A percentile compares a stretch with the other conserved stretches of the same genome.
phyloP scores from a whole-genome alignment of 2,797 vertebrate genomes.

The Lithobates sylvaticus region DNA sequence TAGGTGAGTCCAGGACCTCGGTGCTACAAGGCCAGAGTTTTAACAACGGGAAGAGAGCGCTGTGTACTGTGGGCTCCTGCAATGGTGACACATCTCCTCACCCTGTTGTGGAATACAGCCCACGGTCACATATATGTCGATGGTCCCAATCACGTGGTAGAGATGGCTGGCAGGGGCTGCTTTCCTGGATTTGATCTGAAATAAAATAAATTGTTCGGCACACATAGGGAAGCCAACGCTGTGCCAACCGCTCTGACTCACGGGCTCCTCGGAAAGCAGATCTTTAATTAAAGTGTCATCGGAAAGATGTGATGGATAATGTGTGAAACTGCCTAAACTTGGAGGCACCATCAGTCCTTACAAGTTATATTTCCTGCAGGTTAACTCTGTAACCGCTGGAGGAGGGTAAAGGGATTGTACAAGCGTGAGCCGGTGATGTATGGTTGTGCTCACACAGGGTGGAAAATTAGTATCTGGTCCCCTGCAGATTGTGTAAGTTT shows the following conservation, averaged over 20 bases:
- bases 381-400: not conserved
- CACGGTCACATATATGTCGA: too few relatives aligned
- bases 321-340: not conserved
- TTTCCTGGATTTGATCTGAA: not conserved
- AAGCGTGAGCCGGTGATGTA: too few relatives aligned
- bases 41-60: not conserved
- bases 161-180: not conserved
- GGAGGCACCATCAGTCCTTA: not conserved
- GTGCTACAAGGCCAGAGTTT: too few relatives aligned
- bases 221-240: not conserved
- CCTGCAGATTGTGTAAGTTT: too few relatives aligned
- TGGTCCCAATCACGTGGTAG: not conserved
- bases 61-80: too few relatives aligned
- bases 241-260: not conserved
- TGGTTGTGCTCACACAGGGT: too few relatives aligned
- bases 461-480: too few relatives aligned
- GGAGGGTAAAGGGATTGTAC: not conserved
- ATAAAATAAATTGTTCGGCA: not conserved
- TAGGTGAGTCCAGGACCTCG: too few relatives aligned
- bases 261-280: not conserved
- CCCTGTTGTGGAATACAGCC: too few relatives aligned
- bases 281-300: constrained; percentile 35
- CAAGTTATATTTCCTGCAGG: not conserved
- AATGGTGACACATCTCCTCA: too few relatives aligned
- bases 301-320: not conserved